phyloP scores from a whole-genome alignment of 1,140 invertebrate genomes.

The Phymorhynchus buccinoides region DNA sequence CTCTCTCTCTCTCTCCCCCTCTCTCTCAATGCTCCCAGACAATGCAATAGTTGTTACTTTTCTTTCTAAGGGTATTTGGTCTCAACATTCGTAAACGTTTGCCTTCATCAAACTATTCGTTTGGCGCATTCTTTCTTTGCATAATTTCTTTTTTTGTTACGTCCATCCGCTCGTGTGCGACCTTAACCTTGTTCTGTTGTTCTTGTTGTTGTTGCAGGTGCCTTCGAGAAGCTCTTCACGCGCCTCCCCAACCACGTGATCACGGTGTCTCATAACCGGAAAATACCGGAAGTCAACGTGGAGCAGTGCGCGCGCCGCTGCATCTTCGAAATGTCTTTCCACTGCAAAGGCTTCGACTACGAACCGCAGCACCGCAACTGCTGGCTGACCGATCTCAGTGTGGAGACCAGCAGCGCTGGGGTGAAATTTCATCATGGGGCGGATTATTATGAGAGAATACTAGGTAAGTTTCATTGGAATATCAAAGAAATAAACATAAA shows the following conservation, averaged over 20 bases:
- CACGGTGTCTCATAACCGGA: constrained; percentile 60
- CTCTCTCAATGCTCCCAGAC: no score
- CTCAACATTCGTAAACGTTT: no score
- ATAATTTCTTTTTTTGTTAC: no score
- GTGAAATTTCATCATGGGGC: constrained; percentile 51
- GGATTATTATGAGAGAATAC: constrained; percentile 64
- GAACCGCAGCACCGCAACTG: constrained; percentile 59
- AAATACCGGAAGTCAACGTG: constrained; percentile 58
- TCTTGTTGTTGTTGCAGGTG: constrained; percentile 51
- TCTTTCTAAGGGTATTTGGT: no score
- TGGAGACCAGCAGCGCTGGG: constrained; percentile 52
- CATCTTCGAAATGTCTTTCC: constrained; percentile 65
- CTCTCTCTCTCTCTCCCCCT: no score
- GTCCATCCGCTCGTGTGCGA: no score
- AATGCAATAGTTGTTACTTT: no score
- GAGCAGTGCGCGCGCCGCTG: constrained; percentile 69
- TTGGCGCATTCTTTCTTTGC: no score
- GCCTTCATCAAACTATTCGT: no score
- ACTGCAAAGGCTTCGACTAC: constrained; percentile 69
- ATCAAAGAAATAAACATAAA: no score
- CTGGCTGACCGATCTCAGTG: constrained; percentile 61
- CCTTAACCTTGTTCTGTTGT: no score
- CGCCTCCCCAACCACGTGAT: constrained; percentile 66
- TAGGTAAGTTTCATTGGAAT: no score
- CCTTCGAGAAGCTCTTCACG: constrained; percentile 62